Conservation (phyloP, 2,113 vertebrate species). For the Hippocampus zosterae region DNA sequence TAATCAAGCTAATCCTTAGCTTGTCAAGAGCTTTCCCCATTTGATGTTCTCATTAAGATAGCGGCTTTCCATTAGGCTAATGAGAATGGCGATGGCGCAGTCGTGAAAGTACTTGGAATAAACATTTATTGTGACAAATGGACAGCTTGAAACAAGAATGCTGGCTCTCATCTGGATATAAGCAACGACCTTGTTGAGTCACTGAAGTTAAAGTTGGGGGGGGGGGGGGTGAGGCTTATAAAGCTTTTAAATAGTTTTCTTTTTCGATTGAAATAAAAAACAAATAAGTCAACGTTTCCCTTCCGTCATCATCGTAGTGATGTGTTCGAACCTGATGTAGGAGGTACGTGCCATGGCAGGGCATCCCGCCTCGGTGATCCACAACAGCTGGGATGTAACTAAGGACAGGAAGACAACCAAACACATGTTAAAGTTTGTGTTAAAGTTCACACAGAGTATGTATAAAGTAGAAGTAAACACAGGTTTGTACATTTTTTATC, state of each 20-base stretch:
- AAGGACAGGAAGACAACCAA: slow-evolving; percentile 35
- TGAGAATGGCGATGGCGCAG: background rate
- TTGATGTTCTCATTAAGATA: background rate
- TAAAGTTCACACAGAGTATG: background rate
- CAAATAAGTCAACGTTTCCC: background rate
- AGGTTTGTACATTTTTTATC: background rate
- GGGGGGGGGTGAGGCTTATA: too few relatives aligned
- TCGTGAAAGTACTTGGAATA: background rate
- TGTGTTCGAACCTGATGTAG: slow-evolving; percentile 83
- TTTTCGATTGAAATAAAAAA: background rate
- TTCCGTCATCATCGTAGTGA: background rate
- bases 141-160: too few relatives aligned
- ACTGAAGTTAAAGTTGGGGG: too few relatives aligned
- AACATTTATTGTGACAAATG: background rate
- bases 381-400: slow-evolving; percentile 96
- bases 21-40: background rate
- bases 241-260: background rate
- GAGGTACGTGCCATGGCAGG: slow-evolving; percentile 91
- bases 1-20: background rate
- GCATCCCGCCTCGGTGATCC: slow-evolving; percentile 93
- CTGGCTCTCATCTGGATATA: too few relatives aligned
- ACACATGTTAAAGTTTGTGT: background rate
- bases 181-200: too few relatives aligned
- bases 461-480: too few relatives aligned
- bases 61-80: background rate